Evolutionary conservation across 2,113 vertebrate species (phyloP).

Genomic region (Indicator maculatus): DNA sequence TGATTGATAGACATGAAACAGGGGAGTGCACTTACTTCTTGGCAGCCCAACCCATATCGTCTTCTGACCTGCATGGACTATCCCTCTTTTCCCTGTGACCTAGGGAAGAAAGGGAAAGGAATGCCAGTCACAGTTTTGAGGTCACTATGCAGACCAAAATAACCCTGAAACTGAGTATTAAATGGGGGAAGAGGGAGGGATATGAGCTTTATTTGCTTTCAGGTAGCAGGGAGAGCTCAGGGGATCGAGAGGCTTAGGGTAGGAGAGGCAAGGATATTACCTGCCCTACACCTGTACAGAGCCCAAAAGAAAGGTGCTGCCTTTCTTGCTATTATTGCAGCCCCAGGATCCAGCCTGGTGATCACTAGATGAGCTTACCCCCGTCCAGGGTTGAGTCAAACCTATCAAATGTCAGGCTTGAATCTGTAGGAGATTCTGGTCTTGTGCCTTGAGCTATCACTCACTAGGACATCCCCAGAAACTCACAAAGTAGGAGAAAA

Average conservation of each 20-base stretch:
- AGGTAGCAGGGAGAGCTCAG: not conserved
- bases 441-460: not conserved
- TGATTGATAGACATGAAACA: not conserved
- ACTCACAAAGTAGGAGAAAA: constrained; percentile 75
- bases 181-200: rapidly evolving
- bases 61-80: constrained; percentile 48
- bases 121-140: not conserved
- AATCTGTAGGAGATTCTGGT: not conserved
- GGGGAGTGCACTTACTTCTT: constrained; percentile 27
- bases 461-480: not conserved
- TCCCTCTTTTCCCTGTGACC: constrained; percentile 52
- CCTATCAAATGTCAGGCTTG: not conserved
- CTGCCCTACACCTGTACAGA: not conserved
- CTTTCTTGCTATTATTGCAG: not conserved
- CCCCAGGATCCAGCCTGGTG: not conserved
- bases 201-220: not conserved
- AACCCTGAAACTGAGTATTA: not conserved
- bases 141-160: not conserved
- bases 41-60: constrained; percentile 23
- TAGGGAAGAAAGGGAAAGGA: not conserved
- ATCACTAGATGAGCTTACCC: not conserved
- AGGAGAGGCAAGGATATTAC: not conserved
- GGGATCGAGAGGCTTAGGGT: not conserved
- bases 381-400: not conserved
- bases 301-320: not conserved